Evolutionary conservation across 1,140 invertebrate genomes (phyloP).

Genomic region (Apis florea): DNA sequence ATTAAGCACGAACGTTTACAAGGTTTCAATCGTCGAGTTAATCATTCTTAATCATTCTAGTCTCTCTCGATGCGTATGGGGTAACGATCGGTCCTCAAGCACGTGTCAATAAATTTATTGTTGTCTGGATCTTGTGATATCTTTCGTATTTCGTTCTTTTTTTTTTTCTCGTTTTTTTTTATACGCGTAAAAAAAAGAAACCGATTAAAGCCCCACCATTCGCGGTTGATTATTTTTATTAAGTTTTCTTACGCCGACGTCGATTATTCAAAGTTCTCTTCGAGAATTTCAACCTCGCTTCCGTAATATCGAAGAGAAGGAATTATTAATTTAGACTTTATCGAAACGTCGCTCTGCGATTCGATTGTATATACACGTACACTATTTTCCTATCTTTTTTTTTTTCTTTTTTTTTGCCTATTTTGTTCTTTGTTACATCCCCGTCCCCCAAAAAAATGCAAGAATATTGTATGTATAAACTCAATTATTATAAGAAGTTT

Average conservation of each 20-base stretch:
- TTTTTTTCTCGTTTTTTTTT: background rate
- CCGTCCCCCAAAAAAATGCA: slow-evolving; percentile 39
- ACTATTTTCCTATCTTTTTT: background rate
- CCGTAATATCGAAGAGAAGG: slow-evolving; percentile 21
- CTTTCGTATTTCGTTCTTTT: background rate
- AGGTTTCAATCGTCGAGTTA: slow-evolving; percentile 57
- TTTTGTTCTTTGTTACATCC: background rate
- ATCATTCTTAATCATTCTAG: slow-evolving; percentile 76
- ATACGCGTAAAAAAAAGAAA: background rate
- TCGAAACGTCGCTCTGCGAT: slow-evolving; percentile 9
- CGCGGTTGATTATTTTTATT: slow-evolving; percentile 71
- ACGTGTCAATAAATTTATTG: slow-evolving; percentile 39
- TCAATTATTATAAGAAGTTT: slow-evolving; percentile 60
- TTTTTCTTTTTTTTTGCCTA: background rate
- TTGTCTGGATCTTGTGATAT: slow-evolving; percentile 40
- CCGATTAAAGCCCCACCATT: slow-evolving; percentile 65
- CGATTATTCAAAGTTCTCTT: slow-evolving; percentile 6
- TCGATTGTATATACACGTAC: slow-evolving; percentile 12
- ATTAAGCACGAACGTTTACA: slow-evolving; percentile 49
- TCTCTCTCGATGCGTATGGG: slow-evolving; percentile 73
- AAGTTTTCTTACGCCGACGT: slow-evolving; percentile 49
- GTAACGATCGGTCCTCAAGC: slow-evolving; percentile 62
- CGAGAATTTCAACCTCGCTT: slow-evolving; percentile 27
- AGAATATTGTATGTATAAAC: slow-evolving; percentile 62
- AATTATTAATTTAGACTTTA: background rate